A percentile compares a stretch with the other conserved stretches of the same genome.
phyloP scores from a whole-genome alignment of 92 coral and sea anemone genomes.

The Porites divaricata region DNA sequence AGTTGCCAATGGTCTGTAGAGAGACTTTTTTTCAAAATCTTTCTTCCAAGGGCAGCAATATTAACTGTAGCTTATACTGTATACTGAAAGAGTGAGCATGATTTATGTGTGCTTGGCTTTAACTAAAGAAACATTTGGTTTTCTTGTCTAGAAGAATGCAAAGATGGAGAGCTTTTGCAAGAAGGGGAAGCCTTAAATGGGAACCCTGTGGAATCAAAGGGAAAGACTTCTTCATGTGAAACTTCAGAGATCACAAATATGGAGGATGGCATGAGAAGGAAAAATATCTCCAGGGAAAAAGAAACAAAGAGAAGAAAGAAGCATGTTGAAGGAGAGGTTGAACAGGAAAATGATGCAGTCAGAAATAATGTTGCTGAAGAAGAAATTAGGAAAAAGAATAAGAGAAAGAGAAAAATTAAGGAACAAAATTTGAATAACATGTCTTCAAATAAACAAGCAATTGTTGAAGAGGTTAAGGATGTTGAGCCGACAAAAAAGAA shows the following conservation, averaged over 20 bases:
- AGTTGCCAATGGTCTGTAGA: too few relatives aligned
- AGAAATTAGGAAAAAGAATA: conserved; percentile 8
- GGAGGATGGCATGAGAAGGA: neutral
- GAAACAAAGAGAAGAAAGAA: conserved; percentile 39
- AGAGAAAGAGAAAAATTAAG: neutral
- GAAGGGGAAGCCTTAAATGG: neutral
- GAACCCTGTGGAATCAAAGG: conserved; percentile 2
- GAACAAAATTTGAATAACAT: neutral
- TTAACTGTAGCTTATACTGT: too few relatives aligned
- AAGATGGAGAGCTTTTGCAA: conserved; percentile 14
- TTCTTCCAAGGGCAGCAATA: too few relatives aligned
- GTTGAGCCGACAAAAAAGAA: conserved; percentile 27
- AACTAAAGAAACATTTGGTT: neutral
- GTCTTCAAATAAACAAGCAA: neutral
- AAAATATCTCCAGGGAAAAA: conserved; percentile 4
- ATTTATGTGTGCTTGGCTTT: too few relatives aligned
- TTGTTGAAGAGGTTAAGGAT: neutral
- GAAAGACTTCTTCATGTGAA: neutral
- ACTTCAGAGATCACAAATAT: neutral
- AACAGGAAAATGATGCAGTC: neutral
- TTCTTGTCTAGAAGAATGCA: neutral
- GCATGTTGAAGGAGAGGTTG: neutral
- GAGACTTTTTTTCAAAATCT: too few relatives aligned
- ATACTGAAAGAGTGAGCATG: too few relatives aligned
- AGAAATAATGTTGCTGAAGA: neutral